Evolutionary conservation across 2,113 vertebrate species (phyloP).

Genomic region (Nycticorax nycticorax): DNA sequence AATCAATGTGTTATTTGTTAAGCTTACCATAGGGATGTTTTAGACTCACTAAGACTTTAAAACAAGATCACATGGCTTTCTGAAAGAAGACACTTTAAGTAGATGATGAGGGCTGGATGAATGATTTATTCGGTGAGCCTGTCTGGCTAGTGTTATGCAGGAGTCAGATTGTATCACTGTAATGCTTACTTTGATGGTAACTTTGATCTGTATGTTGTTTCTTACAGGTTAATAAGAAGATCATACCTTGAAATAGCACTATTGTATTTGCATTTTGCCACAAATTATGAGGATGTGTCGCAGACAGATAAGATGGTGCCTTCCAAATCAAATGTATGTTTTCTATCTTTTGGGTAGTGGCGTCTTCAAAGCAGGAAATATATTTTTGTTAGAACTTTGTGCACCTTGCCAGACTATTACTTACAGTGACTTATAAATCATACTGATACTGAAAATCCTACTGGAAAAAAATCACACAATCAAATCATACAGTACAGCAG

Average conservation of each 20-base stretch:
- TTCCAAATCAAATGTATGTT: conserved; percentile 32
- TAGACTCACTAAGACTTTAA: neutral
- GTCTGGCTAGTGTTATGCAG: neutral
- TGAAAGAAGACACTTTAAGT: neutral
- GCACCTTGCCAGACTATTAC: neutral
- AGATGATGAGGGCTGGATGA: neutral
- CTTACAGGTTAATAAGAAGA: conserved; percentile 77
- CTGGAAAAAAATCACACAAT: neutral
- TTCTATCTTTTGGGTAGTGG: neutral
- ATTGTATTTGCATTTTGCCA: conserved; percentile 68
- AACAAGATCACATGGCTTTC: neutral
- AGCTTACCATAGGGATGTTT: neutral
- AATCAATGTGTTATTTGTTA: neutral
- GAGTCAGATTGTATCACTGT: neutral
- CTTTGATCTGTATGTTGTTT: neutral
- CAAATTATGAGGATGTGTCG: conserved; percentile 3
- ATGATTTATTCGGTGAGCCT: neutral
- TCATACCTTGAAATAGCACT: conserved; percentile 85
- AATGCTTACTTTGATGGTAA: neutral
- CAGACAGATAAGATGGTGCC: neutral
- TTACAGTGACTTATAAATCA: neutral
- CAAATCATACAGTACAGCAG: neutral
- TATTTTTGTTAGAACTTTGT: neutral
- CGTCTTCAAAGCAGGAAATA: neutral
- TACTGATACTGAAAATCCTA: neutral